Conservation (phyloP, 1,140 invertebrate genomes). For the Helicoverpa armigera region DNA sequence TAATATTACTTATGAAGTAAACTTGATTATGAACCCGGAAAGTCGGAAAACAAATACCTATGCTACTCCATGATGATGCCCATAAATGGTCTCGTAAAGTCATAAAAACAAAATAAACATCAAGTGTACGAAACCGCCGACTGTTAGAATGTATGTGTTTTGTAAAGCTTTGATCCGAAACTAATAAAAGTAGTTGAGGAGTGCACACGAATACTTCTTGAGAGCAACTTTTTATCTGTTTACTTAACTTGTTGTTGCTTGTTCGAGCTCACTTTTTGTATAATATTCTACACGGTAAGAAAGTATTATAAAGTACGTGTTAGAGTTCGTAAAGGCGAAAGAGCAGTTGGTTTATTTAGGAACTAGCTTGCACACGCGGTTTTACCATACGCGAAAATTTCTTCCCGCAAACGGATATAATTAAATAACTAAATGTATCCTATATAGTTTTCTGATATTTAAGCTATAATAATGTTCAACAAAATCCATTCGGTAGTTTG, state of each 20-base stretch:
- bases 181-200: constrained; percentile 44
- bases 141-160: constrained; percentile 8
- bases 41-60: neutral
- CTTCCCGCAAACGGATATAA: too few species aligned
- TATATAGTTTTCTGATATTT: too few species aligned
- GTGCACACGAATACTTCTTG: constrained; percentile 32
- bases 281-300: constrained; percentile 25
- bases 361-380: neutral
- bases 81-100: neutral
- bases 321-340: constrained; percentile 17
- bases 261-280: constrained; percentile 2
- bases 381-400: neutral
- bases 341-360: constrained; percentile 15
- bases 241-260: constrained; percentile 45
- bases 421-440: too few species aligned
- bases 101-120: constrained; percentile 19
- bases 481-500: too few species aligned
- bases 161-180: constrained; percentile 39
- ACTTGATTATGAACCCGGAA: neutral
- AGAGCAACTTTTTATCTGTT: constrained; percentile 43
- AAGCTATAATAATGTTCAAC: too few species aligned
- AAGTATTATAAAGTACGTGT: constrained; percentile 34
- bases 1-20: too few species aligned
- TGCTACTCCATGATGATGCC: neutral
- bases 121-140: neutral